phyloP scores from a whole-genome alignment of 2,113 vertebrate genomes.

The Strix aluco region DNA sequence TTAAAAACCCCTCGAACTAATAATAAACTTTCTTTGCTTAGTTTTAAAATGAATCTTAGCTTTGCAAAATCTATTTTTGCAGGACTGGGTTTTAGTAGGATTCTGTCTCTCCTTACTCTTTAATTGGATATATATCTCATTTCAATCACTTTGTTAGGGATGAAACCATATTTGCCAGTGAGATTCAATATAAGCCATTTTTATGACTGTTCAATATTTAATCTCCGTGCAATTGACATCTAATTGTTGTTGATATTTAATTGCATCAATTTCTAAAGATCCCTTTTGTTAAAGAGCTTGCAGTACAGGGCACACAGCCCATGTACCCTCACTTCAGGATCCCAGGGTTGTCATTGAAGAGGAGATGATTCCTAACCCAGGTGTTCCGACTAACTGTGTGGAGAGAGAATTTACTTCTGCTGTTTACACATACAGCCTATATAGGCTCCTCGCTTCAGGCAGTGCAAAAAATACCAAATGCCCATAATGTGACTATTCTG shows the following conservation, averaged over 20 bases:
- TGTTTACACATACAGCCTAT: neutral
- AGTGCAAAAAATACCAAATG: neutral
- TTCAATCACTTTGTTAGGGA: neutral
- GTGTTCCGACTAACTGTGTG: neutral
- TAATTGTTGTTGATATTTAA: neutral
- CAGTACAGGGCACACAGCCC: accelerated
- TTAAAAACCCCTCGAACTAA: neutral
- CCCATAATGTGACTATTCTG: neutral
- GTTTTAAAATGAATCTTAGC: neutral
- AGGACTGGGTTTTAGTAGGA: neutral
- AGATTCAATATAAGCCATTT: neutral
- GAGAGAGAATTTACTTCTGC: neutral
- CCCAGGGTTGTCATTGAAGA: accelerated
- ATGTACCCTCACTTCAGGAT: neutral
- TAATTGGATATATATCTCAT: neutral
- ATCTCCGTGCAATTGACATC: neutral
- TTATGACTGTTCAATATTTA: neutral
- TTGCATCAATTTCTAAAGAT: neutral
- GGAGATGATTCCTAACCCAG: neutral
- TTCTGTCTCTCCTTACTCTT: neutral
- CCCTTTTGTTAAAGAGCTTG: neutral
- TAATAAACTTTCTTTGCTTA: neutral
- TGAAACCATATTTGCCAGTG: neutral
- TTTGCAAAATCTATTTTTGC: neutral
- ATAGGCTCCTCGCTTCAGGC: neutral